These are phyloP conservation scores for Buphagus erythrorhynchus DNA, from an alignment of 2,797 vertebrate genomes.

Conservation along the genomic window DNA sequence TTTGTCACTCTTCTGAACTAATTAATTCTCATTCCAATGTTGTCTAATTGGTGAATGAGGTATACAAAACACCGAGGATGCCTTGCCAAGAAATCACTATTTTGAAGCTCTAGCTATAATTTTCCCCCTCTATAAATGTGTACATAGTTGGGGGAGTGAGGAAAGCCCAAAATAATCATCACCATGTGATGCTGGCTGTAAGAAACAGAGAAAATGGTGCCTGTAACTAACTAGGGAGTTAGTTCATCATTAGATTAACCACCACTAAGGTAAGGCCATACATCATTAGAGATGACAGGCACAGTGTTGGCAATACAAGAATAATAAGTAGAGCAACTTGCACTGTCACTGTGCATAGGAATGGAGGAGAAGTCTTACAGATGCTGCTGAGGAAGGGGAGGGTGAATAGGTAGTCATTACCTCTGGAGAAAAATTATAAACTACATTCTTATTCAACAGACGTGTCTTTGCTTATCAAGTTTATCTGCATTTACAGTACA, in stretches of 20 bases:
- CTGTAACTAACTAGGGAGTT: constrained; percentile 49
- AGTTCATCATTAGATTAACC: constrained; percentile 71
- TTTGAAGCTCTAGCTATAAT: not conserved
- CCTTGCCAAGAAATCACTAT: not conserved
- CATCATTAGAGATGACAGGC: constrained; percentile 59
- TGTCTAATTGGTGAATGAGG: not conserved
- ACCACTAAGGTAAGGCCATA: constrained; percentile 15
- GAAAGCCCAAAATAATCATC: constrained; percentile 31
- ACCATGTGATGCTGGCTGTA: constrained; percentile 25
- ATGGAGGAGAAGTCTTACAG: not conserved
- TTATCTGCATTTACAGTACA: constrained; percentile 24
- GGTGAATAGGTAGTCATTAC: not conserved
- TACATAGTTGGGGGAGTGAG: not conserved
- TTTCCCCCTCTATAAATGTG: not conserved
- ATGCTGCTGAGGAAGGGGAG: not conserved
- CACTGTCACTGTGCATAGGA: constrained; percentile 2
- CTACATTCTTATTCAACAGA: not conserved
- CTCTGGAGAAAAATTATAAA: constrained; percentile 23
- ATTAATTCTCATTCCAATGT: not conserved
- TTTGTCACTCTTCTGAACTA: not conserved
- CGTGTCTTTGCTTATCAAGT: constrained; percentile 11
- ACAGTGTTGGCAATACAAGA: not conserved
- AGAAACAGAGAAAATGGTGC: constrained; percentile 54
- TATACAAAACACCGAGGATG: not conserved
- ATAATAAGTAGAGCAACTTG: constrained; percentile 41